Evolutionary conservation across 1,140 invertebrate species (phyloP).

Genomic region (Coptotermes formosanus): DNA sequence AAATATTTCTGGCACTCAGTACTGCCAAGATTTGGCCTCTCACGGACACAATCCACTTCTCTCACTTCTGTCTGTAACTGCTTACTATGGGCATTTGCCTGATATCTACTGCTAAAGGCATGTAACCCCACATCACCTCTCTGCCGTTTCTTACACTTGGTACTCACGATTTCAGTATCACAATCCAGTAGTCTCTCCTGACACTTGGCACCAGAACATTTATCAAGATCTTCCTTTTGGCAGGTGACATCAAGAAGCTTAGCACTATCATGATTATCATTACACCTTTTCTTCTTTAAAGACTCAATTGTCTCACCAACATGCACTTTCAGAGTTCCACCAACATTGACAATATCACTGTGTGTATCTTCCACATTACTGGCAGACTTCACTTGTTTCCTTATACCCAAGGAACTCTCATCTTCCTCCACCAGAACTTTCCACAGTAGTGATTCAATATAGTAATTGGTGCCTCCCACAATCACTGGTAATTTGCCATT

Average conservation of each 20-base stretch:
- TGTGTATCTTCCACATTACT: background rate
- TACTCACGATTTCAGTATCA: background rate
- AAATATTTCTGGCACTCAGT: too few relatives aligned
- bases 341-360: background rate
- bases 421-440: constrained; percentile 22
- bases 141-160: background rate
- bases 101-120: too few relatives aligned
- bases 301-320: background rate
- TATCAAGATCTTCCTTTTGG: background rate
- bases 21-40: too few relatives aligned
- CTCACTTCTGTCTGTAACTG: too few relatives aligned
- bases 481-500: constrained; percentile 83
- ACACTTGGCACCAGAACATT: background rate
- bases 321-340: background rate
- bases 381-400: background rate
- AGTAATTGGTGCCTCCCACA: constrained; percentile 98
- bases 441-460: constrained; percentile 70
- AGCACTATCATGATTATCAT: background rate
- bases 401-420: too few relatives aligned
- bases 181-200: background rate
- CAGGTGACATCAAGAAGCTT: background rate
- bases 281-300: too few relatives aligned
- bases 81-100: too few relatives aligned
- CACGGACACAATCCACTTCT: too few relatives aligned
- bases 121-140: too few relatives aligned